phyloP scores from a whole-genome alignment of 2,888 invertebrate species.

The Galeruca laticollis region DNA sequence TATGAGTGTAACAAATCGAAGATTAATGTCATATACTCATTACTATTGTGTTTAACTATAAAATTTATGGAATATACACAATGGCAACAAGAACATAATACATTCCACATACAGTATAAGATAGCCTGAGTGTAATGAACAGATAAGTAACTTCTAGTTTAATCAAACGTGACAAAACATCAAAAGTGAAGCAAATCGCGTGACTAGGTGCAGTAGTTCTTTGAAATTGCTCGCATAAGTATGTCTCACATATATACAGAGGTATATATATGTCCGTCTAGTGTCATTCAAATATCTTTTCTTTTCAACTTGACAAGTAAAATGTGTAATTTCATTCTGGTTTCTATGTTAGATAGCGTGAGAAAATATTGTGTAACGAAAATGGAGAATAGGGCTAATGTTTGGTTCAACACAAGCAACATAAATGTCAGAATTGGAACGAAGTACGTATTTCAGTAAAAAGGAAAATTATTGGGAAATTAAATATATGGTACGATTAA shows the following conservation, averaged over 20 bases:
- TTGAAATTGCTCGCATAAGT: conserved; percentile 36
- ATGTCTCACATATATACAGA: conserved; percentile 23
- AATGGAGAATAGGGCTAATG: no score
- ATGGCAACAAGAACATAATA: neutral
- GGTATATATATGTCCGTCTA: conserved; percentile 16
- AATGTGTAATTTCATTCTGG: conserved; percentile 22
- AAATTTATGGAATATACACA: neutral
- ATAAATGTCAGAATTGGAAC: no score
- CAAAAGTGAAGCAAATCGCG: conserved; percentile 45
- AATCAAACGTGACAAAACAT: conserved; percentile 38
- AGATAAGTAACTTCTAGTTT: conserved; percentile 30
- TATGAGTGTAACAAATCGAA: no score
- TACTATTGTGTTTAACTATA: neutral
- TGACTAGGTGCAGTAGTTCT: conserved; percentile 42
- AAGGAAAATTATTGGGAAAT: no score
- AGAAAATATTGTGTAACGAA: neutral
- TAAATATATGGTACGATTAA: no score
- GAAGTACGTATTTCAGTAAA: no score
- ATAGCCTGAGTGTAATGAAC: conserved; percentile 6
- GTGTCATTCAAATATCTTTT: conserved; percentile 30
- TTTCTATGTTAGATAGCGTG: conserved; percentile 16
- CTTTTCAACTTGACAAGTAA: conserved; percentile 25
- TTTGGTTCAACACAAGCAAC: no score
- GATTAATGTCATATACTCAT: no score
- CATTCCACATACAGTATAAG: neutral